A percentile compares a stretch with the other conserved stretches of the same genome.
Evolutionary conservation across 2,888 invertebrate genomes (phyloP).

Genomic region (Didymodactylos carnosus): DNA sequence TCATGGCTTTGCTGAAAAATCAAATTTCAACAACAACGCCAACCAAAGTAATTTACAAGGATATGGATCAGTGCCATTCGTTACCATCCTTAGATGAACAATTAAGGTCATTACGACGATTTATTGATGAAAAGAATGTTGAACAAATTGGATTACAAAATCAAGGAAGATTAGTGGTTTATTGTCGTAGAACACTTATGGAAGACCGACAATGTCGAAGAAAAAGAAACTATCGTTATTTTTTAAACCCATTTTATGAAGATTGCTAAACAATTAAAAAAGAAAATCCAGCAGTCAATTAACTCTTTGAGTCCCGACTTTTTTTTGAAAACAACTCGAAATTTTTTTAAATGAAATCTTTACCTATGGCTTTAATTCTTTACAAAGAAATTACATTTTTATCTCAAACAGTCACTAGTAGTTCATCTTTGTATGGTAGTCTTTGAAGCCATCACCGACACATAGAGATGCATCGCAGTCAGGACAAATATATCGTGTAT

Average conservation of each 20-base stretch:
- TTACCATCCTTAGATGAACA: not conserved
- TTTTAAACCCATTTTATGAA: not conserved
- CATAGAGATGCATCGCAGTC: too few relatives aligned
- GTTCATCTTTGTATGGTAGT: too few relatives aligned
- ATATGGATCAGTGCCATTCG: not conserved
- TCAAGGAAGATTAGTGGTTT: not conserved
- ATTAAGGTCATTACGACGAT: not conserved
- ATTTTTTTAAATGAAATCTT: too few relatives aligned
- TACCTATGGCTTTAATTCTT: too few relatives aligned
- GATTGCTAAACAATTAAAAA: not conserved
- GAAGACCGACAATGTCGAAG: not conserved
- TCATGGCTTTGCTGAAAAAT: constrained; percentile 5
- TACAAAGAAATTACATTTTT: too few relatives aligned
- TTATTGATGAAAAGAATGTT: not conserved
- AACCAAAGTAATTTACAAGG: not conserved
- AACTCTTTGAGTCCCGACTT: too few relatives aligned
- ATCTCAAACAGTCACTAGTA: too few relatives aligned
- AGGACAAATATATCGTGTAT: too few relatives aligned
- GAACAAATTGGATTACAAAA: not conserved
- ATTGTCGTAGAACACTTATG: not conserved
- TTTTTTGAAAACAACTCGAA: too few relatives aligned
- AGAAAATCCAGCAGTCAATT: too few relatives aligned
- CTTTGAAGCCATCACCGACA: too few relatives aligned
- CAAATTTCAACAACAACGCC: not conserved
- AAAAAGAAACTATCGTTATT: not conserved